These are phyloP conservation scores for Ochotona curzoniae DNA, from an alignment of 2,113 vertebrate genomes.

Conservation along the genomic window DNA sequence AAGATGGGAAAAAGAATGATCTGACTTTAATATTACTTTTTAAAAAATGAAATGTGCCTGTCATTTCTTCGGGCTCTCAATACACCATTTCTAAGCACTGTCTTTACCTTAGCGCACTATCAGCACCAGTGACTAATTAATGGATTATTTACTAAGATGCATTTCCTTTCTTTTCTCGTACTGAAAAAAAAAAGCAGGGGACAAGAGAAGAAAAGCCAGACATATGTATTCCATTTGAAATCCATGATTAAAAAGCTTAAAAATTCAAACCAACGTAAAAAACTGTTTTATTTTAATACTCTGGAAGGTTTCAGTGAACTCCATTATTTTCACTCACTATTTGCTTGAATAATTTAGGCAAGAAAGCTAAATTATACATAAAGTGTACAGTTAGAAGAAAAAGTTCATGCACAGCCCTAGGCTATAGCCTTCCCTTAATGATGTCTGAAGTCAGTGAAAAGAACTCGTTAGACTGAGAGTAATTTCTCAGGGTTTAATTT, in stretches of 20 bases:
- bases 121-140: conserved; percentile 86
- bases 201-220: conserved; percentile 84
- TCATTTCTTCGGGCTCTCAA: conserved; percentile 42
- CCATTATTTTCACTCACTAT: conserved; percentile 99
- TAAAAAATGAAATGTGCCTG: not conserved
- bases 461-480: conserved; percentile 97
- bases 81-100: conserved; percentile 71
- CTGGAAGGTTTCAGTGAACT: conserved; percentile 97
- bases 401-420: conserved; percentile 96
- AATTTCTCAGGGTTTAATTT: conserved; percentile 96
- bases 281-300: conserved; percentile 95
- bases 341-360: conserved; percentile 99
- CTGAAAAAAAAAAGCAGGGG: conserved; percentile 80
- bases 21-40: not conserved
- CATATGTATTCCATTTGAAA: conserved; percentile 89
- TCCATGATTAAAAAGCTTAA: conserved; percentile 91
- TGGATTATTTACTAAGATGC: conserved; percentile 83
- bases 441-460: conserved; percentile 97
- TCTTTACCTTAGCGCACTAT: conserved; percentile 74
- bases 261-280: conserved; percentile 96
- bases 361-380: conserved; percentile 99
- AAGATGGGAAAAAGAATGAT: conserved; percentile 26
- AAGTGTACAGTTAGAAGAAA: conserved; percentile 99
- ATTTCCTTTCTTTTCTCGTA: conserved; percentile 81
- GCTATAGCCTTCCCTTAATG: conserved; percentile 98